Percentiles rank a stretch among this genome's conserved stretches.
These are phyloP conservation scores for Trachythela sp. DNA, from an alignment of 64 coral and sea anemone genomes.

Conservation along the genomic window DNA sequence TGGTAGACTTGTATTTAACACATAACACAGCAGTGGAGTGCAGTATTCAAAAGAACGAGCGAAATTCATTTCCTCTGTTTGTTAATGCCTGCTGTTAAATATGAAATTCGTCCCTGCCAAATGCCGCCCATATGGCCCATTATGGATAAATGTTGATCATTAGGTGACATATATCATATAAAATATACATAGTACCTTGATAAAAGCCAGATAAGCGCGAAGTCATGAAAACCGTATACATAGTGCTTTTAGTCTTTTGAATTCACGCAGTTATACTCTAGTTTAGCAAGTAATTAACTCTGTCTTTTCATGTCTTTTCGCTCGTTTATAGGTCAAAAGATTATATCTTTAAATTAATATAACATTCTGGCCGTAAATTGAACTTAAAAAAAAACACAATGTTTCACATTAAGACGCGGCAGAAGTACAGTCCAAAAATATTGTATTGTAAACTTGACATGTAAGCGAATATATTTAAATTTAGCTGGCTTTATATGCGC, in stretches of 20 bases:
- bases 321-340: constrained; percentile 1
- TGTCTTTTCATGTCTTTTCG: background rate
- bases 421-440: too few relatives aligned
- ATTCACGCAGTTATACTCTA: background rate
- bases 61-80: background rate
- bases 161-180: background rate
- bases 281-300: background rate
- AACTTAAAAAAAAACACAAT: too few relatives aligned
- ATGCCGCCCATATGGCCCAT: background rate
- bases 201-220: too few relatives aligned
- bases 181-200: too few relatives aligned
- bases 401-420: too few relatives aligned
- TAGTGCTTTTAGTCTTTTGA: too few relatives aligned
- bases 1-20: background rate
- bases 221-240: too few relatives aligned
- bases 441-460: too few relatives aligned
- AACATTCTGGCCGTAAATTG: too few relatives aligned
- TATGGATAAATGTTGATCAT: background rate
- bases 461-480: too few relatives aligned
- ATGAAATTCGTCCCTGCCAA: background rate
- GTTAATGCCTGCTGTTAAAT: background rate
- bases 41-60: background rate
- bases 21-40: background rate
- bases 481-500: background rate
- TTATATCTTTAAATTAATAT: background rate